These are phyloP conservation scores for Menura novaehollandiae DNA, from an alignment of 2,113 vertebrate species.

Conservation along the genomic window DNA sequence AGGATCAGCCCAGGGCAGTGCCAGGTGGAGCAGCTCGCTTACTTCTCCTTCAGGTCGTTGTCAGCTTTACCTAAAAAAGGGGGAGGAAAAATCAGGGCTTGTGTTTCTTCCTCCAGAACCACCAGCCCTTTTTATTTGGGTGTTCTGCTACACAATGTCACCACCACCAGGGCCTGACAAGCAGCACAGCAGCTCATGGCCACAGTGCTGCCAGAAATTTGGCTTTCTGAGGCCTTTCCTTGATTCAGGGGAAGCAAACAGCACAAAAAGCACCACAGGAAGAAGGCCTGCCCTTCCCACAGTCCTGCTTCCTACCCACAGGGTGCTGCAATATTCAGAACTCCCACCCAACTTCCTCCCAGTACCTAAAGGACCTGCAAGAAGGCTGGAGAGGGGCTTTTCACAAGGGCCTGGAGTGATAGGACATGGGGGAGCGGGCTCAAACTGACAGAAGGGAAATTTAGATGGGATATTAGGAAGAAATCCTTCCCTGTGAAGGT, in stretches of 20 bases:
- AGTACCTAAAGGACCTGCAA: neutral
- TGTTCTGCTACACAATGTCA: neutral
- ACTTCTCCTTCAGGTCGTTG: conserved; percentile 56
- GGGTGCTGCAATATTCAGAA: neutral
- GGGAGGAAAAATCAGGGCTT: neutral
- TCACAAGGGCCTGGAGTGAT: neutral
- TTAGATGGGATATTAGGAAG: neutral
- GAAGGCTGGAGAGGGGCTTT: neutral
- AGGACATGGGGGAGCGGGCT: neutral
- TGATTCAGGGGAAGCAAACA: neutral
- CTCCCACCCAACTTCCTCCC: neutral
- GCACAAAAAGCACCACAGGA: fast-evolving
- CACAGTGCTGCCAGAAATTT: fast-evolving
- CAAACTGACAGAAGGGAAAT: neutral
- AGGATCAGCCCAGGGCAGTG: neutral
- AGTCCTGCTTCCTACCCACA: neutral
- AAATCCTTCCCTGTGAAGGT: neutral
- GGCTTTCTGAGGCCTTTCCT: neutral
- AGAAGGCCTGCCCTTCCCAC: neutral
- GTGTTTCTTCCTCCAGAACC: neutral
- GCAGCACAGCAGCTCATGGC: neutral
- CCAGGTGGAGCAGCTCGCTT: conserved; percentile 45
- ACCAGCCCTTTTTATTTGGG: neutral
- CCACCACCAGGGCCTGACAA: fast-evolving
- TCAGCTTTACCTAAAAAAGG: conserved; percentile 68